Percentiles rank a stretch among this genome's conserved stretches.
Conservation (phyloP, 2,888 invertebrate genomes). For the Scaptodrosophila latifasciaeformis region DNA sequence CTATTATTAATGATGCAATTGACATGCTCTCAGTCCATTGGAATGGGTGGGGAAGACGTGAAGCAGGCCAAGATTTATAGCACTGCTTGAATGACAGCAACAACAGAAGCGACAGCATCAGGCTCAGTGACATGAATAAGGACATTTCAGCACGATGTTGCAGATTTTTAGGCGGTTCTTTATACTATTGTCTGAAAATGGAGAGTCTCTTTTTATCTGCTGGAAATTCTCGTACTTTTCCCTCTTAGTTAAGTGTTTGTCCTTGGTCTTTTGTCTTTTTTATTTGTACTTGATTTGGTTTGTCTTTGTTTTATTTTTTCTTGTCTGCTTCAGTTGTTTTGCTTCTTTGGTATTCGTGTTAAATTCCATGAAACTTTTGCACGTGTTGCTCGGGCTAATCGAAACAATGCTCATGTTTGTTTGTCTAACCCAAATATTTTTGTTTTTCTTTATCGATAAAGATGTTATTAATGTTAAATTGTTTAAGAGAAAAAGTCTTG, state of each 20-base stretch:
- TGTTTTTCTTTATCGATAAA: slow-evolving; percentile 6
- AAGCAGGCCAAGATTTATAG: slow-evolving; percentile 34
- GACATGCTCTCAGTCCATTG: slow-evolving; percentile 38
- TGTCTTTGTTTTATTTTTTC: slow-evolving; percentile 1
- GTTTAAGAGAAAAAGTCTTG: too few species aligned
- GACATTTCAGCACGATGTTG: slow-evolving; percentile 17
- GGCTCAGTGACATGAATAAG: too few species aligned
- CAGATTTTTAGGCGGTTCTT: slow-evolving; percentile 17
- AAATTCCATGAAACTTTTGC: slow-evolving; percentile 47
- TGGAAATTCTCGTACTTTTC: too few species aligned
- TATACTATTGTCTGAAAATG: too few species aligned
- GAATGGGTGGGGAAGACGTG: neutral
- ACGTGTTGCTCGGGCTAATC: slow-evolving; percentile 51
- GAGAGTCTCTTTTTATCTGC: too few species aligned
- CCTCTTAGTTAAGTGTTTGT: too few species aligned
- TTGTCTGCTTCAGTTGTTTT: slow-evolving; percentile 1
- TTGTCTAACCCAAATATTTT: neutral
- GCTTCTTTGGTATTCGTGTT: slow-evolving; percentile 15
- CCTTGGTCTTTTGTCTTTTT: slow-evolving; percentile 25
- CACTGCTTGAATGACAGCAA: slow-evolving; percentile 18
- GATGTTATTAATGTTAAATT: slow-evolving; percentile 11
- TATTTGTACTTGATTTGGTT: slow-evolving; percentile 4
- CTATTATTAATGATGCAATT: slow-evolving; percentile 65
- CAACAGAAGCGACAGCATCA: too few species aligned
- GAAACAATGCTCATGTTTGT: slow-evolving; percentile 18